Conservation (phyloP, 2,888 invertebrate species). For the Spisula solida region DNA sequence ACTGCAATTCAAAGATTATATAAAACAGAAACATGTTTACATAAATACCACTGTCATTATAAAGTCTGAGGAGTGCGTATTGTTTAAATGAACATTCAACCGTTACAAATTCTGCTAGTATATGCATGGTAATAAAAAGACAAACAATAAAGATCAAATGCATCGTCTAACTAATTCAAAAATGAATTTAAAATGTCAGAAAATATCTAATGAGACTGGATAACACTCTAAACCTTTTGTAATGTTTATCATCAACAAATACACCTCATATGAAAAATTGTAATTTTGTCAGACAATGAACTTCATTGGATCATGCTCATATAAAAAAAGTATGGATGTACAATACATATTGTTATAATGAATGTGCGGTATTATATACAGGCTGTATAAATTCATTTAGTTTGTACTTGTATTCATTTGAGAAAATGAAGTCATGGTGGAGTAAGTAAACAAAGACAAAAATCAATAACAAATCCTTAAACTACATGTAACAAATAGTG, state of each 20-base stretch:
- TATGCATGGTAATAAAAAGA: not conserved
- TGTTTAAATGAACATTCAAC: not conserved
- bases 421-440: not conserved
- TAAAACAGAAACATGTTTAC: too few species aligned
- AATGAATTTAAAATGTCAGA: not conserved
- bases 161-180: not conserved
- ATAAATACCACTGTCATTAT: too few species aligned
- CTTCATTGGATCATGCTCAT: too few species aligned
- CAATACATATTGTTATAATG: not conserved
- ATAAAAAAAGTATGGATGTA: too few species aligned
- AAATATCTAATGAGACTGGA: not conserved
- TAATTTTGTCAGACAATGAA: not conserved
- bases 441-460: not conserved
- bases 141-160: not conserved
- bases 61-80: too few species aligned
- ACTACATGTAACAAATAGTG: not conserved
- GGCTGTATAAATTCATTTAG: not conserved
- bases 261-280: not conserved
- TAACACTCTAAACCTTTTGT: not conserved
- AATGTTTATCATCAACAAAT: not conserved
- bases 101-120: not conserved
- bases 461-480: not conserved
- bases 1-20: too few species aligned
- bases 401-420: not conserved
- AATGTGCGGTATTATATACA: not conserved